Base-by-base conservation (phyloP, 2,113 vertebrate species). In the Gopherus evgoodei region DNA sequence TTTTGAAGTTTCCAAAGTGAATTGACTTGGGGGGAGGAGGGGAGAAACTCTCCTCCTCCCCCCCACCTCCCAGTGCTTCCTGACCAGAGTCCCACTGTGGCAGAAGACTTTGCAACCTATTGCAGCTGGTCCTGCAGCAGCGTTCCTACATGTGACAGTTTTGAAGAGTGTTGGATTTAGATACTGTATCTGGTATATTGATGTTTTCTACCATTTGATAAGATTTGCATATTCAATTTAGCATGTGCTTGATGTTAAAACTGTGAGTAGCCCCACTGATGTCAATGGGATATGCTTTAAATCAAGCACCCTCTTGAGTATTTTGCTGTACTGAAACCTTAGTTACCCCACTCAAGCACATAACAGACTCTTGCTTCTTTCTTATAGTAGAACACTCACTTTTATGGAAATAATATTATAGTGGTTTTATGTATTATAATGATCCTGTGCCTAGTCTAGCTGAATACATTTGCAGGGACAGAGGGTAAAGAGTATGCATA, bases 121-220 rank as follows among this genome's bases (percentile, higher is more conserved):
- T 96, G 79, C 0, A 2, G 16, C 12, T 89, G 65, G n/a, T 69
- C 38, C 59, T 86, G 56, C 56, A 86, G 85, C 54, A 83, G 49
- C 54, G 80, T 84, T 91, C 56, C 72, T 93, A 13, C 49, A 35
- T 29, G 35, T 62, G 87, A 50, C 54, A 79, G 25, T 76, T 90
- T 87, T 31, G 59, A 52, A 84, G 78, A 88, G 38, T 0, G 0
- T 29, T 72, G 72, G 35, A 84, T 84, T 81, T 29, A 82, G 57
- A 72, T 11, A 27, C 52, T 50, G 16, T 57, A 57, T 10, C 53
- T 0, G 0, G 14, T 0, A 0, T 53, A 3, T 22, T 53, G 56
- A 35, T 22, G 13, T 89, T 88, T 87, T 90, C 56, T 88, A 31
- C 25, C 29, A 22, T 93, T 93, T 88, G 83, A 76, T 59, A 50